Evolutionary conservation across 2,888 invertebrate genomes (phyloP).

Genomic region (Caenorhabditis panamensis): DNA sequence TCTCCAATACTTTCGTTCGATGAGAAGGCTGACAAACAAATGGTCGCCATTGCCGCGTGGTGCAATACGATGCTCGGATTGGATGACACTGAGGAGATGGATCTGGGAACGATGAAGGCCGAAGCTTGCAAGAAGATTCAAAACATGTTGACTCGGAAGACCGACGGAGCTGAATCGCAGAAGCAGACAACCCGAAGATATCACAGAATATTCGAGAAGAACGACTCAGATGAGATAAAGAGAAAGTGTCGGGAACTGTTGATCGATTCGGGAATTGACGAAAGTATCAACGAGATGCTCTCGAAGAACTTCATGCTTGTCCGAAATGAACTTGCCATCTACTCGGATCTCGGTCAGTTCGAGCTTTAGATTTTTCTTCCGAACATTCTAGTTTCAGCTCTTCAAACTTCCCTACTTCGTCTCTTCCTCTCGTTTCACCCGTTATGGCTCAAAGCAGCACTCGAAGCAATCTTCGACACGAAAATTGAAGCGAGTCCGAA

Average conservation of each 20-base stretch:
- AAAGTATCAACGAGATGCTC: conserved; percentile 25
- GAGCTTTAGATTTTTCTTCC: too few relatives aligned
- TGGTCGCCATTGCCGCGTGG: conserved; percentile 62
- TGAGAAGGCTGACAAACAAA: conserved; percentile 53
- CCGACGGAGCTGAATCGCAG: not conserved
- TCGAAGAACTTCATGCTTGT: conserved; percentile 29
- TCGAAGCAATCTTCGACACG: conserved; percentile 65
- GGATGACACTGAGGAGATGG: conserved; percentile 59
- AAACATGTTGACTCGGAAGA: conserved; percentile 35
- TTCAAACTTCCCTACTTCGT: conserved; percentile 64
- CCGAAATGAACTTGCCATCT: conserved; percentile 28
- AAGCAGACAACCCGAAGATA: conserved; percentile 15
- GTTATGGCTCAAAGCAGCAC: conserved; percentile 62
- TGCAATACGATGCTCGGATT: conserved; percentile 59
- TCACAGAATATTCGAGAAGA: conserved; percentile 37
- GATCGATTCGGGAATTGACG: conserved; percentile 38
- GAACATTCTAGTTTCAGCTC: too few relatives aligned
- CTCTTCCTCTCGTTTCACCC: conserved; percentile 69
- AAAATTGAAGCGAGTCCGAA: conserved; percentile 30
- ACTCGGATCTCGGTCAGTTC: conserved; percentile 44
- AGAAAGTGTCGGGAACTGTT: conserved; percentile 29
- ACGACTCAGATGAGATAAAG: conserved; percentile 22
- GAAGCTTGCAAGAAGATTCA: conserved; percentile 49
- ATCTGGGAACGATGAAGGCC: conserved; percentile 63
- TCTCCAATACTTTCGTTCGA: conserved; percentile 51